Evolutionary conservation across 2,888 invertebrate species (phyloP), one percentile per base, ranked within the genome.

Genomic region (Rosalia funebris): DNA sequence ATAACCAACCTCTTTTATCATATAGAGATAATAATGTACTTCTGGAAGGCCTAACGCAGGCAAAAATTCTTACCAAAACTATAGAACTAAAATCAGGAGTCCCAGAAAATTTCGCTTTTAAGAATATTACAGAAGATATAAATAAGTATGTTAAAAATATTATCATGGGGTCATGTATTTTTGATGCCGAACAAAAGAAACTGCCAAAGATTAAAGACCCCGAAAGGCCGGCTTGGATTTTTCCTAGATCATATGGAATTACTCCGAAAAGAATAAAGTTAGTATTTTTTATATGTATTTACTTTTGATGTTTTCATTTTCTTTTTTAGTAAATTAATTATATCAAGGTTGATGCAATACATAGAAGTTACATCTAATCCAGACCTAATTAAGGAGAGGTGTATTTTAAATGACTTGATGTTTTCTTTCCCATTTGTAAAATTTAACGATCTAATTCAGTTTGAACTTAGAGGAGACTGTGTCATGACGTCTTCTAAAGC

Each of bases 21-120:
- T 86, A 87, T 60, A 83, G 82, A 55, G 86, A 89, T 68, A 80
- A 83, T 31, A 88, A 87, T 80, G 88, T 91, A 5, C 81, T 92
- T 1, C 74, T 92, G 16, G 87, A 89, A 81, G 95, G 94, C 9
- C 73, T 91, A 50, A 78, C 85, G 1, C 95, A 96, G 82, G 93
- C 93, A 0, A 89, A 91, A 81, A 82, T 90, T n/a, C 81, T 96
- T 3, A 92, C 92, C 1, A 95, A 95, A 76, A 88, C 92, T 0
- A 81, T 93, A 2, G 83, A 87, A 76, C 79, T 88, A 59, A 81
- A 88, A 65, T 81, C 87, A 37, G 84, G 82, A 58, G 82, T 92
- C 48, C 91, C 92, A 0, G 81, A 85, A 5, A 83, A 81, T 65
- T 82, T 90, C 54, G 83, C 87, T 2, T 48, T 74, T 14, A 73